Conservation (phyloP, 1,140 invertebrate species). For the Panagrolaimus sp. region DNA sequence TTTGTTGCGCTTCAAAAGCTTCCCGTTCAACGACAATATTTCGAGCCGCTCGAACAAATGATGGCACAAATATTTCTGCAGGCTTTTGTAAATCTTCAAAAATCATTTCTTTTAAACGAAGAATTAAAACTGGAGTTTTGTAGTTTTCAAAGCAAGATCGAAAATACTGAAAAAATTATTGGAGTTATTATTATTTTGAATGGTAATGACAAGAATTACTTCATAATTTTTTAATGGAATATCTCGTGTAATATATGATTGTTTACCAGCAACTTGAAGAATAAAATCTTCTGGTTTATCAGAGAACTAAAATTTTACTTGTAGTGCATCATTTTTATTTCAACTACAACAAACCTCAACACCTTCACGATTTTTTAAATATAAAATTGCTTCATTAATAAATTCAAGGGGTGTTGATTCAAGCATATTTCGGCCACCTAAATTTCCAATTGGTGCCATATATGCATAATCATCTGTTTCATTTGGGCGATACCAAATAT, state of each 20-base stretch:
- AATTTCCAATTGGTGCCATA: constrained; percentile 2
- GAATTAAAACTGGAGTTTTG: constrained; percentile 38
- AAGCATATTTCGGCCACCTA: neutral
- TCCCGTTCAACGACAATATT: neutral
- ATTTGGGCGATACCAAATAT: constrained; percentile 25
- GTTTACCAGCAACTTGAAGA: constrained; percentile 2
- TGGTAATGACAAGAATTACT: too few species aligned
- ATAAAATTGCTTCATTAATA: neutral
- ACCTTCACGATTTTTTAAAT: neutral
- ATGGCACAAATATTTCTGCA: constrained; percentile 32
- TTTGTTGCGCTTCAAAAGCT: neutral
- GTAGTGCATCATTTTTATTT: neutral
- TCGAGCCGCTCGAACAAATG: constrained; percentile 6
- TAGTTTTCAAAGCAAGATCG: constrained; percentile 53
- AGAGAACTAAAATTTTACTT: neutral
- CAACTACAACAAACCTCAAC: neutral
- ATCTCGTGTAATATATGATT: neutral
- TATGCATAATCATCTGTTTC: neutral
- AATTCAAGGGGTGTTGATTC: neutral
- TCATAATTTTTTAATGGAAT: constrained; percentile 6
- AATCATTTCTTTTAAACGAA: constrained; percentile 30
- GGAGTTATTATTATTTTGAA: constrained; percentile 27
- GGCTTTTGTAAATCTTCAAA: constrained; percentile 37
- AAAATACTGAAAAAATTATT: constrained; percentile 44
- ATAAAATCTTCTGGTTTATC: neutral